A percentile compares a stretch with the other conserved stretches of the same genome.
Evolutionary conservation across 1,140 invertebrate genomes (phyloP).

Genomic region (Drosophila sp.): DNA sequence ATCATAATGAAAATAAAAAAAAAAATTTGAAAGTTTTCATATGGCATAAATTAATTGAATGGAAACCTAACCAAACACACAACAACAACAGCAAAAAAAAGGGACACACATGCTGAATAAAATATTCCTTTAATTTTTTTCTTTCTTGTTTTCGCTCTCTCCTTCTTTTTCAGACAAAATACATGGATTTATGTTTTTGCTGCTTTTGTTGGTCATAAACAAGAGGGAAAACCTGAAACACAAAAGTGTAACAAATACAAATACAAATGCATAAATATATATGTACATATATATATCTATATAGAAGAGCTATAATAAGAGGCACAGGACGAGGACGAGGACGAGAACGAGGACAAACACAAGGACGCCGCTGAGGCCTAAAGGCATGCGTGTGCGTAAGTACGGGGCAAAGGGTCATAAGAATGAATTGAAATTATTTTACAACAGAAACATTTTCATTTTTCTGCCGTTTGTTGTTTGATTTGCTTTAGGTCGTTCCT

Average conservation of each 20-base stretch:
- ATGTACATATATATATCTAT: neutral
- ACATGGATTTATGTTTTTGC: slow-evolving; percentile 30
- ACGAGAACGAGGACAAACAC: slow-evolving; percentile 27
- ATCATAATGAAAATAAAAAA: slow-evolving; percentile 19
- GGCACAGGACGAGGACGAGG: neutral
- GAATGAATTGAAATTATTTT: slow-evolving; percentile 78
- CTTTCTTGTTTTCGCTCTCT: slow-evolving; percentile 1
- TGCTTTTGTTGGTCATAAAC: slow-evolving; percentile 45
- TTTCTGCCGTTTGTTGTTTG: slow-evolving; percentile 59
- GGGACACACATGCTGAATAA: slow-evolving; percentile 22
- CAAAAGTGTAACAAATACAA: slow-evolving; percentile 27
- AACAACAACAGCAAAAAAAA: neutral
- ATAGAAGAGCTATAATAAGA: neutral
- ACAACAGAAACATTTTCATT: slow-evolving; percentile 70
- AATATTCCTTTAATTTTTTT: slow-evolving; percentile 14
- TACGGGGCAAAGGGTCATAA: slow-evolving; percentile 23
- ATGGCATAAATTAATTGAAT: slow-evolving; percentile 53
- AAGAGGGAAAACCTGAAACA: slow-evolving; percentile 47
- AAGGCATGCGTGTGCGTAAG: slow-evolving; percentile 59
- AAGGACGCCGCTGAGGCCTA: slow-evolving; percentile 15
- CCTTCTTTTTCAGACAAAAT: slow-evolving; percentile 27
- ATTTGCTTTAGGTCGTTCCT: slow-evolving; percentile 45
- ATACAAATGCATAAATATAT: slow-evolving; percentile 4
- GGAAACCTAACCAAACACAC: slow-evolving; percentile 16
- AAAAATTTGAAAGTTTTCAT: slow-evolving; percentile 29